phyloP scores from a whole-genome alignment of 2,888 invertebrate genomes.

The Melanotus villosus region DNA sequence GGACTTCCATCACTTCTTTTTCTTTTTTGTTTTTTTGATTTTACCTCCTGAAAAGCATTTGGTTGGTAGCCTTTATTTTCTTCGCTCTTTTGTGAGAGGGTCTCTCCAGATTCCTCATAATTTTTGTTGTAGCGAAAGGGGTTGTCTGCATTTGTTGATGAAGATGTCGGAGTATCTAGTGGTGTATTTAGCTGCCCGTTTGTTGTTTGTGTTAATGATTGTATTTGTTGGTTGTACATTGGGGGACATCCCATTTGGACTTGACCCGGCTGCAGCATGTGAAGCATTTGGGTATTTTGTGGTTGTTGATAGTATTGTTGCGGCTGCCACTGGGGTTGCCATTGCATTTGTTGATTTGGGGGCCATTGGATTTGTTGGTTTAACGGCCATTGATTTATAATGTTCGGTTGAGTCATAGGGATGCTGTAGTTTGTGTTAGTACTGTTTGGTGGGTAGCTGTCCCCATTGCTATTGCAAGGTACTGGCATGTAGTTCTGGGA shows the following conservation, averaged over 20 bases:
- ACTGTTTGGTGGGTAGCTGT: conserved; percentile 3
- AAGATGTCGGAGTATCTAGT: not conserved
- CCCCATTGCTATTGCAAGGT: not conserved
- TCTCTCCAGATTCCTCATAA: conserved; percentile 1
- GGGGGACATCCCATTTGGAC: not conserved
- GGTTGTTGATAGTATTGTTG: conserved; percentile 6
- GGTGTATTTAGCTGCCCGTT: conserved; percentile 3
- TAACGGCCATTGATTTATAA: conserved; percentile 5
- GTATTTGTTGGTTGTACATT: conserved; percentile 4
- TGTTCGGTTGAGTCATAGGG: not conserved
- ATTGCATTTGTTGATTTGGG: conserved; percentile 9
- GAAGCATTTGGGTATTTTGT: conserved; percentile 6
- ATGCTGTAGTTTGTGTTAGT: not conserved
- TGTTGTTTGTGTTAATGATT: conserved; percentile 1
- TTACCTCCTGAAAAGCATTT: conserved; percentile 1
- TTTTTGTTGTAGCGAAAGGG: not conserved
- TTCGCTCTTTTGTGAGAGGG: not conserved
- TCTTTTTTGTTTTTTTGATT: no score
- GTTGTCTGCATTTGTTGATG: conserved; percentile 7
- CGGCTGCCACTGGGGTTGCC: conserved; percentile 2
- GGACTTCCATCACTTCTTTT: not conserved
- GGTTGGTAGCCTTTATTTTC: not conserved
- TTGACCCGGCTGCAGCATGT: not conserved
- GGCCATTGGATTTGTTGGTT: conserved; percentile 4
- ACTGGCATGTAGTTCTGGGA: conserved; percentile 7